A percentile compares a stretch with the other conserved stretches of the same genome.
These are phyloP conservation scores for Zoanthus gigantus DNA, from an alignment of 92 coral and sea anemone species.

Conservation along the genomic window DNA sequence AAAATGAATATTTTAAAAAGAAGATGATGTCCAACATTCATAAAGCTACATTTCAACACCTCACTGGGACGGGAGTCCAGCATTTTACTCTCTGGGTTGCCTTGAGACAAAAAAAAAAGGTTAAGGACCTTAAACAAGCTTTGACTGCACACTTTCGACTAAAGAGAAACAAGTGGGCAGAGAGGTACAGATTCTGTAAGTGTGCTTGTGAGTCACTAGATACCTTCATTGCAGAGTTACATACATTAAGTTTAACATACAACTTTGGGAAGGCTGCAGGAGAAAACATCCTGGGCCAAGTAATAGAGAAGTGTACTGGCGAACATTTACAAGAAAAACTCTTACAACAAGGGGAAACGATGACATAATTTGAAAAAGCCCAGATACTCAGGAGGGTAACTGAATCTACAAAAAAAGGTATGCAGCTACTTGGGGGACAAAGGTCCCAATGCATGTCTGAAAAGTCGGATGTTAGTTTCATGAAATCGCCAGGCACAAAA, in stretches of 20 bases:
- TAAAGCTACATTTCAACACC: conserved; percentile 30
- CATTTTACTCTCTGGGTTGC: conserved; percentile 28
- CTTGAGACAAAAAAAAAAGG: conserved; percentile 41
- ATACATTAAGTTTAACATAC: conserved; percentile 27
- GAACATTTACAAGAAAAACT: not conserved
- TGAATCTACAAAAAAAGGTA: not conserved
- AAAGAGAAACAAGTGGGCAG: no score
- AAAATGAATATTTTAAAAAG: conserved; percentile 16
- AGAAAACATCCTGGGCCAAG: conserved; percentile 29
- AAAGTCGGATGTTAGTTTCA: not conserved
- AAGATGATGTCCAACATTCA: conserved; percentile 32
- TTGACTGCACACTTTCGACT: not conserved
- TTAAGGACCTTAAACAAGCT: conserved; percentile 12
- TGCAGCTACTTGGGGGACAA: not conserved
- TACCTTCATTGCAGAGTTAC: conserved; percentile 23
- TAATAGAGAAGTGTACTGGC: not conserved
- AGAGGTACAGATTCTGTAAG: not conserved
- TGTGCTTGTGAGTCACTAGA: not conserved
- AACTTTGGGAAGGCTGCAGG: conserved; percentile 26
- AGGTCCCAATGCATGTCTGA: conserved; percentile 4
- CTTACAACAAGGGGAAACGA: conserved; percentile 11
- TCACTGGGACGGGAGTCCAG: conserved; percentile 38
- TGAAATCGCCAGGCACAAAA: not conserved
- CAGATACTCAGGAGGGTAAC: conserved; percentile 17
- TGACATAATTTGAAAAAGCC: conserved; percentile 21